Percentiles rank a stretch among this genome's conserved stretches.
Conservation (phyloP, 2,888 invertebrate species). For the Pharmacophagus antenor region DNA sequence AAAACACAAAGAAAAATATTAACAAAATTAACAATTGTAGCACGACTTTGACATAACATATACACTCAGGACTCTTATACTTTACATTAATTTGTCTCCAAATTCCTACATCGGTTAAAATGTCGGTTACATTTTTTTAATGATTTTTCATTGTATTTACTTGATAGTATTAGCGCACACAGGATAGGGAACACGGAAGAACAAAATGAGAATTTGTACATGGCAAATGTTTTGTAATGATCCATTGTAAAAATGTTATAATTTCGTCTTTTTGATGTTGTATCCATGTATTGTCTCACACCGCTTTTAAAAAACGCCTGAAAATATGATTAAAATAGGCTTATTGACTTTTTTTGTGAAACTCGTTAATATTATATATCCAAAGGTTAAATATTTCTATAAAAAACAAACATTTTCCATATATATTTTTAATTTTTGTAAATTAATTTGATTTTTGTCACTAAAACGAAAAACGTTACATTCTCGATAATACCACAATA, state of each 20-base stretch:
- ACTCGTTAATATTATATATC: too few relatives aligned
- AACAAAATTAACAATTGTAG: background rate
- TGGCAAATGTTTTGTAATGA: constrained; percentile 16
- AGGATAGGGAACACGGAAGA: constrained; percentile 16
- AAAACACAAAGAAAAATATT: background rate
- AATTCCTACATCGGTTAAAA: constrained; percentile 22
- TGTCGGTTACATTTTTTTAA: constrained; percentile 9
- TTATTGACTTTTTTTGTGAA: too few relatives aligned
- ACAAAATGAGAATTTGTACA: constrained; percentile 13
- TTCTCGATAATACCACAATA: too few relatives aligned
- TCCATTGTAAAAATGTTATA: constrained; percentile 23
- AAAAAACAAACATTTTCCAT: too few relatives aligned
- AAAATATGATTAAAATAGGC: background rate
- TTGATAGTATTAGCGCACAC: constrained; percentile 16
- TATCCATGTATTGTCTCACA: constrained; percentile 21
- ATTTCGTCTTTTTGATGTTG: constrained; percentile 16
- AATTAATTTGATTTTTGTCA: background rate
- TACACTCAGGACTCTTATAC: background rate
- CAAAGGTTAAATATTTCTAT: too few relatives aligned
- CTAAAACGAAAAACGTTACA: too few relatives aligned
- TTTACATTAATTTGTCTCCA: constrained; percentile 7
- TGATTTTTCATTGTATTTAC: constrained; percentile 12
- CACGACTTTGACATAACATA: background rate
- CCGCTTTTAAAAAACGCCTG: constrained; percentile 14
- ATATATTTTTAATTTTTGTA: too few relatives aligned